Base-by-base conservation (phyloP, 1,140 invertebrate species). In the Sarcophaga bullata region DNA sequence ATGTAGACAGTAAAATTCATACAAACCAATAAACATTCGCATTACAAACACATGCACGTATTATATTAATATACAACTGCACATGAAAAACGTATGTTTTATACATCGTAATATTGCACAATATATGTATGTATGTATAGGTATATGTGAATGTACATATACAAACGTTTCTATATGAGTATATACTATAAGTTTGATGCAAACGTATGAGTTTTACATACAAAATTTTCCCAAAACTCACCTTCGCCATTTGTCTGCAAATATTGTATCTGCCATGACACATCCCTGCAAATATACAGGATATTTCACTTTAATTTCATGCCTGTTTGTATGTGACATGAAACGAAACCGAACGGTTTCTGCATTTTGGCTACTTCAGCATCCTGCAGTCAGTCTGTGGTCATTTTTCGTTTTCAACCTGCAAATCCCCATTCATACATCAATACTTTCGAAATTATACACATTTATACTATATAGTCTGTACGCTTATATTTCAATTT, bases 1-100 rank as follows among this genome's bases (percentile, higher is more conserved):
- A 83, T 68, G 54, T 58, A 58, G 54, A 58, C 54, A 58, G 54
- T n/a, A 62, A 25, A 17, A 78, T 72, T 54, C 82, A 86, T 86
- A 58, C n/a, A 52, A 47, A 46, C 25, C 37, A 52, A 80, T 15
- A 48, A 81, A 81, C 46, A 10, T 54, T 46, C 68, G 17, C 58
- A 72, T 81, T 15, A 47, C 10, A n/a, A 73, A 10, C 17, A 80
- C n/a, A 80, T 25, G n/a, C 78, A 80, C n/a, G 17, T 37, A 37
- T 46, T 5, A 47, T 48, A 11, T 15, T 50, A 13, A 76, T 47
- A 17, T 50, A 76, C 46, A 47, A 25, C 8, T 50, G 15, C 73
- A 46, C 11, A 76, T 48, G 46, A 68, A 68, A 68, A 68, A 68
- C 62, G 62, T 68, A 68, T 68, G 62, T 68, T 68, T 68, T 68